A percentile compares a stretch with the other conserved stretches of the same genome.
phyloP scores from a whole-genome alignment of 30 jellyfish, hydroid and myxozoan species.

The Pseudorhiza aurosa region DNA sequence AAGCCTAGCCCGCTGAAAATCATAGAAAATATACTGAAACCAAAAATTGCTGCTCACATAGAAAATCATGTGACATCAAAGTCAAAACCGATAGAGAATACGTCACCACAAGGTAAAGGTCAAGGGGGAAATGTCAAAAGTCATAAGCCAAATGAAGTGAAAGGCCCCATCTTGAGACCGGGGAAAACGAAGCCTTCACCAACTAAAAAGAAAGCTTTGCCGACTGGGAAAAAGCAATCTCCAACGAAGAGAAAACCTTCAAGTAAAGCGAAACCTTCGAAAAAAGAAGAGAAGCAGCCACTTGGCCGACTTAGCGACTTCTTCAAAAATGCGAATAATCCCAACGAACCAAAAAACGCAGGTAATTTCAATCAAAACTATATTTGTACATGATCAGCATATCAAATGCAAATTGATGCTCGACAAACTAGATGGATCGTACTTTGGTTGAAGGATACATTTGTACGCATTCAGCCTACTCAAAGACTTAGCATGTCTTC shows the following conservation, averaged over 20 bases:
- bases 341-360: slow-evolving; percentile 3
- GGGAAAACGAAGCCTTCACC: not conserved
- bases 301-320: slow-evolving; percentile 36
- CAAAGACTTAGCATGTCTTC: no score
- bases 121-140: not conserved
- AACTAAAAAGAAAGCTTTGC: not conserved
- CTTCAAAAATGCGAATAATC: slow-evolving; percentile 35
- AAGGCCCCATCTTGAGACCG: not conserved
- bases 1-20: slow-evolving; percentile 17
- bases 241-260: not conserved
- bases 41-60: not conserved
- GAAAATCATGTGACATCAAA: not conserved
- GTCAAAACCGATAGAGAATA: not conserved
- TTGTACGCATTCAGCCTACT: no score
- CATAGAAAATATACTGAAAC: slow-evolving; percentile 26
- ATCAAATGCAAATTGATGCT: not conserved
- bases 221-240: slow-evolving; percentile 26
- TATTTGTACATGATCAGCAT: not conserved
- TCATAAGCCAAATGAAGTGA: not conserved
- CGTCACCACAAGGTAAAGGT: not conserved
- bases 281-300: slow-evolving; percentile 3
- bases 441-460: no score
- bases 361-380: not conserved
- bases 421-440: no score
- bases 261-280: not conserved